Percentiles rank a stretch among this genome's conserved stretches.
Evolutionary conservation across 1,140 invertebrate genomes (phyloP).

Genomic region (Trinorchestia longiramus): DNA sequence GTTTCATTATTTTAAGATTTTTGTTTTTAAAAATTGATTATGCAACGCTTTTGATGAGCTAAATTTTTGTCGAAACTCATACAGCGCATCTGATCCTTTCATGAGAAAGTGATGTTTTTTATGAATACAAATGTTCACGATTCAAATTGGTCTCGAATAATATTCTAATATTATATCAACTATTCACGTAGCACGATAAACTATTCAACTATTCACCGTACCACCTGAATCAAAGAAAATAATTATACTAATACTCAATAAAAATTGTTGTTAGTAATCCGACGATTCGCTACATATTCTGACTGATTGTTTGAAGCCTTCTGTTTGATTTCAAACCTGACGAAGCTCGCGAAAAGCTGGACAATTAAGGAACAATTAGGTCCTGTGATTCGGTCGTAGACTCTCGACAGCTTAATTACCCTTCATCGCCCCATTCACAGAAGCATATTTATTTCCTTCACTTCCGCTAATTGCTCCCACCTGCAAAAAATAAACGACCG

Average conservation of each 20-base stretch:
- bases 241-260: background rate
- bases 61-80: no score
- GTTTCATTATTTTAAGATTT: no score
- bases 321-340: background rate
- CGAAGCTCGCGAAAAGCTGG: background rate
- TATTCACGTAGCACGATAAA: background rate
- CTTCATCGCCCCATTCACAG: slow-evolving; percentile 12
- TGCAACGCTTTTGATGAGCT: no score
- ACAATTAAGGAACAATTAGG: slow-evolving; percentile 11
- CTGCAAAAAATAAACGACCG: background rate
- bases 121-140: background rate
- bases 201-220: no score
- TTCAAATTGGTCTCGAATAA: background rate
- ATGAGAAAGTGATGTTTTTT: background rate
- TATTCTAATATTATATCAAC: background rate
- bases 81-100: no score
- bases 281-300: background rate
- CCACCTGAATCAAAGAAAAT: background rate
- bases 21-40: no score
- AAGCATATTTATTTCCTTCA: background rate
- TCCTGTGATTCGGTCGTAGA: slow-evolving; percentile 3
- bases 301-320: background rate
- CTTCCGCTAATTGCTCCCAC: background rate
- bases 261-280: background rate
- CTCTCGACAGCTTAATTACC: slow-evolving; percentile 26